A percentile compares a stretch with the other conserved stretches of the same genome.
Conservation (phyloP, 2,797 vertebrate species). For the Nannoperca obscura region DNA sequence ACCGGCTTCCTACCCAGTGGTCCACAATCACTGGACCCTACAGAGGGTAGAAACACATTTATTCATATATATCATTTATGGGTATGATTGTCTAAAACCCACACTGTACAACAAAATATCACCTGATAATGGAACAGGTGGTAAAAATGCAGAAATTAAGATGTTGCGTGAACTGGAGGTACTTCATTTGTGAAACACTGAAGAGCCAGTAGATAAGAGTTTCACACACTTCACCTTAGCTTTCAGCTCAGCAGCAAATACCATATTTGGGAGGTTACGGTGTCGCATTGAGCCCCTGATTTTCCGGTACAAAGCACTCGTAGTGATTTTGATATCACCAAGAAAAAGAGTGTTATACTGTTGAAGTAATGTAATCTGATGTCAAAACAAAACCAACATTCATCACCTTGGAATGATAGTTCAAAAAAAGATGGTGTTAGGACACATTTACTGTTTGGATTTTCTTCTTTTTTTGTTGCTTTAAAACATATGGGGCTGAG, state of each 20-base stretch:
- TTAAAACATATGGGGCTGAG: neutral
- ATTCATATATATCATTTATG: neutral
- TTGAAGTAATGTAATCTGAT: neutral
- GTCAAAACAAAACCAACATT: neutral
- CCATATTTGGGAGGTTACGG: neutral
- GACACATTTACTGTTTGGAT: neutral
- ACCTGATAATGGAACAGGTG: neutral
- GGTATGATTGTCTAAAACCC: neutral
- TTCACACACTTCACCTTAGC: neutral
- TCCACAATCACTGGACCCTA: conserved; percentile 88
- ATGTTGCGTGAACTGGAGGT: neutral
- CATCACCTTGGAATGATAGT: neutral
- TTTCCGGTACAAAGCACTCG: neutral
- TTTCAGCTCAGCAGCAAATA: neutral
- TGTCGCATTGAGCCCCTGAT: neutral
- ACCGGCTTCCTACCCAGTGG: conserved; percentile 91
- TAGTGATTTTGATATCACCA: neutral
- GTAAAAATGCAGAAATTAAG: neutral
- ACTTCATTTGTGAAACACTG: neutral
- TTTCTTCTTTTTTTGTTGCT: neutral
- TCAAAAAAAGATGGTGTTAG: neutral
- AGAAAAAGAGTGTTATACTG: neutral
- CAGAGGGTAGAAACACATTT: conserved; percentile 71
- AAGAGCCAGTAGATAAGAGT: neutral
- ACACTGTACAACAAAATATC: neutral